Conservation (phyloP, 2,888 invertebrate species). For the Drosophila histrio region DNA sequence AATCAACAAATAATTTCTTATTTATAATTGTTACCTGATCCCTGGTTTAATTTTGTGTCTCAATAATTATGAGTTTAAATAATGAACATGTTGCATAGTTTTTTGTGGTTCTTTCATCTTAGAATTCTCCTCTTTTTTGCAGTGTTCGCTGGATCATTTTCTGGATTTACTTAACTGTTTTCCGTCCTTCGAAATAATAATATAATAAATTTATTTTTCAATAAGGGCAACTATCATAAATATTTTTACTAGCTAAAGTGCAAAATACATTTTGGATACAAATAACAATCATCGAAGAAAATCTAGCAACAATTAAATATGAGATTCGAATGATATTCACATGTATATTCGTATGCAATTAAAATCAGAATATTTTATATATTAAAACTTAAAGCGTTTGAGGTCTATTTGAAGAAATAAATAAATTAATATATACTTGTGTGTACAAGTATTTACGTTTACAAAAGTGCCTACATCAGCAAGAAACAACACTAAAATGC, state of each 20-base stretch:
- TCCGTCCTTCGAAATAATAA: not conserved
- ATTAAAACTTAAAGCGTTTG: not conserved
- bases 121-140: not conserved
- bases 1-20: not conserved
- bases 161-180: slow-evolving; percentile 2
- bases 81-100: too few relatives aligned
- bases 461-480: slow-evolving; percentile 68
- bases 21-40: too few relatives aligned
- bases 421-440: slow-evolving; percentile 17
- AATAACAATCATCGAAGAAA: not conserved
- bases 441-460: slow-evolving; percentile 33
- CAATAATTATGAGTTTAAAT: too few relatives aligned
- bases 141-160: not conserved
- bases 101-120: not conserved
- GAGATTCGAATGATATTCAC: not conserved
- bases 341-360: not conserved
- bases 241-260: not conserved
- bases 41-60: too few relatives aligned
- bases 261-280: slow-evolving; percentile 1
- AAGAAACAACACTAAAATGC: slow-evolving; percentile 27
- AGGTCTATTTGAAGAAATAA: not conserved
- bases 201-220: not conserved
- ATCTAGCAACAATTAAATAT: not conserved
- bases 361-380: not conserved
- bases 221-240: not conserved